Conservation (phyloP, 2,797 vertebrate genomes). For the Gallirallus australis region DNA sequence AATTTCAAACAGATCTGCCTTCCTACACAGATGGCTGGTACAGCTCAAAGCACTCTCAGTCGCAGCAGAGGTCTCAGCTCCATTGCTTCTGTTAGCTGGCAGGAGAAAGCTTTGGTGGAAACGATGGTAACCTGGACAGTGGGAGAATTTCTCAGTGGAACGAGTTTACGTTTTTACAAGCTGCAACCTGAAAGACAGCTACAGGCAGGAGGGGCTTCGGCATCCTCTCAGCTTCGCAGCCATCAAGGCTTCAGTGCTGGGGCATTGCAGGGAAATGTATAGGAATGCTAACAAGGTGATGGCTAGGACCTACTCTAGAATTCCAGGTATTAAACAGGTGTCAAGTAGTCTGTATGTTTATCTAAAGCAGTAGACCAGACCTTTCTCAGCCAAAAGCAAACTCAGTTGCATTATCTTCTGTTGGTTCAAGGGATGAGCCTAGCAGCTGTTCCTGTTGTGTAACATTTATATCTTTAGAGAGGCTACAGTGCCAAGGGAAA, state of each 20-base stretch:
- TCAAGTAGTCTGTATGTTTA: conserved; percentile 31
- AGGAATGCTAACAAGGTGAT: not conserved
- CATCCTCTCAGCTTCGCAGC: not conserved
- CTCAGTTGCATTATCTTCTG: conserved; percentile 48
- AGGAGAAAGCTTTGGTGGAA: not conserved
- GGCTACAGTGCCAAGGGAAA: not conserved
- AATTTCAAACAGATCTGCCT: conserved; percentile 45
- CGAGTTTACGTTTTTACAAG: not conserved
- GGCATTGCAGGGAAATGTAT: not conserved
- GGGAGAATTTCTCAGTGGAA: not conserved
- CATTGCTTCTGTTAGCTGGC: not conserved
- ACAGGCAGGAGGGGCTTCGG: not conserved
- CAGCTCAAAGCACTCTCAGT: not conserved
- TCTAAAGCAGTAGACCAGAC: conserved; percentile 34
- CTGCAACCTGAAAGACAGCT: not conserved
- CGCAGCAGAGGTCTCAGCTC: conserved; percentile 7
- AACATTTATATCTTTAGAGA: not conserved
- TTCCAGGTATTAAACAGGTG: conserved; percentile 1
- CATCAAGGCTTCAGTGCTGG: not conserved
- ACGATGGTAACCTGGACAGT: not conserved
- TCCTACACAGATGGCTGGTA: not conserved
- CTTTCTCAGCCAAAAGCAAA: conserved; percentile 50
- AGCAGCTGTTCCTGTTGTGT: conserved; percentile 28
- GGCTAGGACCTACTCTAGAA: not conserved
- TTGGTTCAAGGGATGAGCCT: conserved; percentile 54